Conservation (phyloP, 2,113 vertebrate genomes). For the Edolisoma coerulescens region DNA sequence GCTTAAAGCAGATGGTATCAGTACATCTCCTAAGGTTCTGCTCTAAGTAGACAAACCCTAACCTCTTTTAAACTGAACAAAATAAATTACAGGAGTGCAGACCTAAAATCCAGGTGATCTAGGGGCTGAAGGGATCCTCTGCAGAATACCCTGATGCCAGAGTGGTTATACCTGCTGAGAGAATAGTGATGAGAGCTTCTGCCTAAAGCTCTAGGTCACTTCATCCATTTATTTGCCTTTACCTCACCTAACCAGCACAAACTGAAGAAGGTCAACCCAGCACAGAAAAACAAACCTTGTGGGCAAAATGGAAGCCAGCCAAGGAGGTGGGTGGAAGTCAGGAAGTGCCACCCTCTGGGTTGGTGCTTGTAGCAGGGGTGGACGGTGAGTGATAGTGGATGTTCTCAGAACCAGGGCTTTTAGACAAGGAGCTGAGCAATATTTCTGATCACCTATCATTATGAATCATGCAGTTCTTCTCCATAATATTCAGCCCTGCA, state of each 20-base stretch:
- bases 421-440: neutral
- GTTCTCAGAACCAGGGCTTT: neutral
- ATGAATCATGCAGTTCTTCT: neutral
- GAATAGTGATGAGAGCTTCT: accelerated
- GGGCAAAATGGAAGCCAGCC: neutral
- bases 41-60: neutral
- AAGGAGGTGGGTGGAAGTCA: neutral
- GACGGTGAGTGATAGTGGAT: neutral
- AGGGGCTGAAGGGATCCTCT: neutral
- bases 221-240: neutral
- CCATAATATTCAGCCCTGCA: neutral
- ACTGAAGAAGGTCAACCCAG: neutral
- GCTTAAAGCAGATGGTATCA: slow-evolving; percentile 50
- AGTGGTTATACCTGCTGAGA: neutral
- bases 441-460: neutral
- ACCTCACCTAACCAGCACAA: neutral
- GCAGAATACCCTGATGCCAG: neutral
- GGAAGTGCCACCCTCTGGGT: neutral
- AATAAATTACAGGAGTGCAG: neutral
- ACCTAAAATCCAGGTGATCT: neutral
- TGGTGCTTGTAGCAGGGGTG: accelerated
- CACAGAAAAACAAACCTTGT: neutral
- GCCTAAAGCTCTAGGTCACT: neutral
- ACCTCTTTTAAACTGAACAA: neutral
- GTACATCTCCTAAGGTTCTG: neutral